Evolutionary conservation across 2,113 vertebrate genomes (phyloP).

Genomic region (Zosterops lateralis): DNA sequence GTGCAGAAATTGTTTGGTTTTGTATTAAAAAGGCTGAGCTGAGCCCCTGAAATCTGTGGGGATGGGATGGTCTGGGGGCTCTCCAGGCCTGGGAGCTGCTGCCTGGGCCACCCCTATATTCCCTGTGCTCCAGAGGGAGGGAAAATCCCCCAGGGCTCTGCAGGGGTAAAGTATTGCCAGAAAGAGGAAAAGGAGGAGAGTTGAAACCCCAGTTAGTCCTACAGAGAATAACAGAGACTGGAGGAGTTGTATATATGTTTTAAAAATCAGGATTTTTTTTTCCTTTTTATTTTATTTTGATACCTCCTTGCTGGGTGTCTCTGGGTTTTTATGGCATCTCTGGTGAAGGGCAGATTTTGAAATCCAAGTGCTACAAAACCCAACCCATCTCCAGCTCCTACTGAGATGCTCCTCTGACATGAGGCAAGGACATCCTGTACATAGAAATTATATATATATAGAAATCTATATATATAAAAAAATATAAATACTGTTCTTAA

Average conservation of each 20-base stretch:
- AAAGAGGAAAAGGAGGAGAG: background rate
- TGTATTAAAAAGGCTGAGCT: background rate
- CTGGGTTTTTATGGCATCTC: constrained; percentile 6
- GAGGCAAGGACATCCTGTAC: constrained; percentile 38
- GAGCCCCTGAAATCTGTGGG: background rate
- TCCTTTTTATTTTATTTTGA: background rate
- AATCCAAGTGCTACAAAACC: constrained; percentile 37
- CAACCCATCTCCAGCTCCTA: background rate
- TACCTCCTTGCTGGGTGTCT: constrained; percentile 26
- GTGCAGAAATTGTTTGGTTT: background rate
- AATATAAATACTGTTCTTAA: constrained; percentile 58
- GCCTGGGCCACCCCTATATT: background rate
- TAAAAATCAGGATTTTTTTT: background rate
- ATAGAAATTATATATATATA: constrained; percentile 51
- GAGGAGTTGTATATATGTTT: constrained; percentile 31
- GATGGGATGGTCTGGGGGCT: background rate
- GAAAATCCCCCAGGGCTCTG: background rate
- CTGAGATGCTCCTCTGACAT: background rate
- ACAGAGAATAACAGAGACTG: background rate
- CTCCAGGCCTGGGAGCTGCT: background rate
- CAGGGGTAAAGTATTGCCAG: background rate
- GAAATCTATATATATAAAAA: constrained; percentile 37
- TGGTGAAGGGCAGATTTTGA: constrained; percentile 20
- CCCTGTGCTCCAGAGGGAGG: background rate
- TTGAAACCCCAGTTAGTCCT: background rate